Percentiles rank a stretch among this genome's conserved stretches.
Evolutionary conservation across 2,113 vertebrate species (phyloP).

Genomic region (Leucoraja erinaceus): DNA sequence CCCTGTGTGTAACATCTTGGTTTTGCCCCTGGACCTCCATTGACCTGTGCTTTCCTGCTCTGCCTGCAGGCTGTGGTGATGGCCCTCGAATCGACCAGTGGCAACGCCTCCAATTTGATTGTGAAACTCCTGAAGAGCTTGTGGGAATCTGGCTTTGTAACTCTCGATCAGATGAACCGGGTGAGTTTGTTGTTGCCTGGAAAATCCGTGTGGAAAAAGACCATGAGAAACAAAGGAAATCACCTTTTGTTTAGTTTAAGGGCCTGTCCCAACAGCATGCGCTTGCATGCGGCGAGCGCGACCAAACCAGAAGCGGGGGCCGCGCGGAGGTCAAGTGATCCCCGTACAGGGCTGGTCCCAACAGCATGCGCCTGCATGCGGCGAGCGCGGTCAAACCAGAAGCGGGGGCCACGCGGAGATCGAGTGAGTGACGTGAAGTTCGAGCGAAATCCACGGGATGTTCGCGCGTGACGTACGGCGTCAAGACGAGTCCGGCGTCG

Average conservation of each 20-base stretch:
- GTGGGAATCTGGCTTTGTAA: conserved; percentile 33
- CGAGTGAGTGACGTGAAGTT: no score
- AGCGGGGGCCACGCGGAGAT: no score
- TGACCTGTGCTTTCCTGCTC: background rate
- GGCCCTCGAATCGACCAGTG: background rate
- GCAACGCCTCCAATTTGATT: background rate
- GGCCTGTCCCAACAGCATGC: no score
- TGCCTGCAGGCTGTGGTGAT: conserved; percentile 14
- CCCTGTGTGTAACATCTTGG: background rate
- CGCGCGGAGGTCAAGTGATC: no score
- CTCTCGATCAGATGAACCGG: conserved; percentile 33
- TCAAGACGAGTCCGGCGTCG: no score
- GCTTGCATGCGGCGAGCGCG: no score
- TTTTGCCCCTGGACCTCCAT: background rate
- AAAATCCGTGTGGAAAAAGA: background rate
- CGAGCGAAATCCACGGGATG: no score
- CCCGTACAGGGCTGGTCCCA: no score
- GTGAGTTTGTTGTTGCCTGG: background rate
- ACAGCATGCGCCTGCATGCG: no score
- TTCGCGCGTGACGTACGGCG: no score
- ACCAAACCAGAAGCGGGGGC: no score
- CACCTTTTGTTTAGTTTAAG: background rate
- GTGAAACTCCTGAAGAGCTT: conserved; percentile 30
- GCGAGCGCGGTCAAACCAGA: no score
- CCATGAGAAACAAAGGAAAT: background rate